A percentile compares a stretch with the other conserved stretches of the same genome.
Conservation (phyloP, 2,113 vertebrate genomes). For the Gorsachius goisagi region DNA sequence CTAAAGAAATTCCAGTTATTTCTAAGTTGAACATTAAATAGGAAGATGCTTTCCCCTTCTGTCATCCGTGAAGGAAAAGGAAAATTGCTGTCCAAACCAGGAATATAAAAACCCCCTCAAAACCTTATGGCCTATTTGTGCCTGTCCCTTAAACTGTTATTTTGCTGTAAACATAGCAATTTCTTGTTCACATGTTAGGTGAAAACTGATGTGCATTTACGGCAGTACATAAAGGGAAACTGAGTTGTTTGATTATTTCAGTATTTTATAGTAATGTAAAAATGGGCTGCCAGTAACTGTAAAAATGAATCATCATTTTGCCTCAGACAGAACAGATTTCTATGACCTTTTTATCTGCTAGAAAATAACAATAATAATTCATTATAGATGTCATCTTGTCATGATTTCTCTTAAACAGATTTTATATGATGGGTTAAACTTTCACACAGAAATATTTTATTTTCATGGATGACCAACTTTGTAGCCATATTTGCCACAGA, state of each 20-base stretch:
- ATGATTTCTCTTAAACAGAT: conserved; percentile 8
- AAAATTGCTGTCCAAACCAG: neutral
- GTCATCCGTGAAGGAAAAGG: fast-evolving
- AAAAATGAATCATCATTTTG: conserved; percentile 1
- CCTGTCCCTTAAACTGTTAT: neutral
- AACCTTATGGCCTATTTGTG: neutral
- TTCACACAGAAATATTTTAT: neutral
- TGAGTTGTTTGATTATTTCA: neutral
- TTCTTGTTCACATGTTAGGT: neutral
- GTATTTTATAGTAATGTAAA: neutral
- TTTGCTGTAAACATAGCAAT: neutral
- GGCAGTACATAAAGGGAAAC: neutral
- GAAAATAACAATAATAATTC: conserved; percentile 13
- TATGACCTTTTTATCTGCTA: neutral
- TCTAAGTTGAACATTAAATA: neutral
- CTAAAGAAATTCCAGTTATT: neutral
- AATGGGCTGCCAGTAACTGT: neutral
- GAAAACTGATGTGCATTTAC: neutral
- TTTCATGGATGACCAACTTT: conserved; percentile 4
- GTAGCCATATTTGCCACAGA: neutral
- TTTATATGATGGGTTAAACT: conserved; percentile 3
- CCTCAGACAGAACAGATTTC: neutral
- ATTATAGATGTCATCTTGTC: neutral
- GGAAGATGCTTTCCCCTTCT: fast-evolving
- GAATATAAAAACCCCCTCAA: neutral